phyloP scores from a whole-genome alignment of 2,888 invertebrate genomes.

The Diarsia rubi region DNA sequence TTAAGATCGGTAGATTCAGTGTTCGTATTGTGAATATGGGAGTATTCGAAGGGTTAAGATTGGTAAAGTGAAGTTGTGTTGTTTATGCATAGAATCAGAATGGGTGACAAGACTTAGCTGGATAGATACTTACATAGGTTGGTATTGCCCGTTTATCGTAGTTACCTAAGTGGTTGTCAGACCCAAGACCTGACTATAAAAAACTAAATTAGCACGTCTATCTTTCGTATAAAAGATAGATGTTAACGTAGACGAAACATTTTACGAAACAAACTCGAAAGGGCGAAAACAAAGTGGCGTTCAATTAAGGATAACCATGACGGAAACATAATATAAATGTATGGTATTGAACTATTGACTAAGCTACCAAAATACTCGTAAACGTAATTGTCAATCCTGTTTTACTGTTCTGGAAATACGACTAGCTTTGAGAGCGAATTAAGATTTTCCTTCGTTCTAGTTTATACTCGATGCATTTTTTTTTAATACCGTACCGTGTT shows the following conservation, averaged over 20 bases:
- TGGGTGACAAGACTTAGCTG: background rate
- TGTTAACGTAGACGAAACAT: background rate
- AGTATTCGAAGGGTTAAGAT: slow-evolving; percentile 3
- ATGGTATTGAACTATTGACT: background rate
- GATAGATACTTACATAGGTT: too few relatives aligned
- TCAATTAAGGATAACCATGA: background rate
- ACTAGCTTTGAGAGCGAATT: background rate
- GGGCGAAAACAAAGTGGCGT: background rate
- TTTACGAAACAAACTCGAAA: background rate
- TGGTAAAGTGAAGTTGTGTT: background rate
- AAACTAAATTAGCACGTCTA: background rate
- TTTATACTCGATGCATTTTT: too few relatives aligned
- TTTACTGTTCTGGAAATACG: background rate
- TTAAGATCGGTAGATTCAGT: slow-evolving; percentile 18
- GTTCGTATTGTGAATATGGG: slow-evolving; percentile 11
- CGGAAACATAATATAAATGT: background rate
- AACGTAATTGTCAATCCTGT: background rate
- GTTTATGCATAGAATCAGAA: background rate
- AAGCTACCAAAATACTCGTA: background rate
- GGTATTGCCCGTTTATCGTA: too few relatives aligned
- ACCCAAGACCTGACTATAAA: background rate
- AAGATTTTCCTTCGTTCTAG: background rate
- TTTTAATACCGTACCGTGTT: too few relatives aligned
- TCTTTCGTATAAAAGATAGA: background rate
- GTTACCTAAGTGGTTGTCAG: background rate